Evolutionary conservation across 2,888 invertebrate genomes (phyloP), one percentile per base, ranked within the genome.

Genomic region (Aricia artaxerxes): DNA sequence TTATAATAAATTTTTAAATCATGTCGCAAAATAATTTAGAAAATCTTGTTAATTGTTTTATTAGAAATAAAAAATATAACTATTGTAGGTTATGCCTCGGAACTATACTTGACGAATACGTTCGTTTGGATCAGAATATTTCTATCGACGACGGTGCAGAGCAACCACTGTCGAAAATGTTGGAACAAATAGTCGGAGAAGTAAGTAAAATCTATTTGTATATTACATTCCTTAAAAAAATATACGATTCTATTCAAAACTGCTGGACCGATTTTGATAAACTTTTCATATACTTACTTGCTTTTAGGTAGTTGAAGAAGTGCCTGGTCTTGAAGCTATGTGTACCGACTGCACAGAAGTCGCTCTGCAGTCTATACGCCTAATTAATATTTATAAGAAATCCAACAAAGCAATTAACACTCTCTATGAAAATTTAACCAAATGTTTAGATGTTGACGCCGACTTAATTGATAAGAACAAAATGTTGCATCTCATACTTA

Each of bases 41-140:
- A 83, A 81, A 83, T 53, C 84, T 94, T 13, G 84, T 94, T n/a
- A 87, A 87, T 0, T 90, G 91, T 83, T 85, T 94, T 61, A 81
- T 93, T 6, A 89, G 85, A 73, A 87, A 88, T 82, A 90, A 91
- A 75, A 86, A 84, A 53, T 90, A 86, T 80, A 92, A 88, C 78
- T 88, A 93, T 87, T 94, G 94, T 83, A 92, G 93, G 90, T 91
- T 94, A 91, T 94, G 94, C 83, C 83, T 93, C 75, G 87, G 87
- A 79, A 82, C 81, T 79, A 88, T 92, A 64, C 82, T 86, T 77
- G 86, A 88, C 49, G 83, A 85, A 31, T 92, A 88, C 73, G 89
- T 91, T n/a, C 86, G 86, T 69, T 89, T 93, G 78, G 83, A 88
- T 11, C 92, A 93, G 82, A 83, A 84, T 61, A 87, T 92, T 4